A percentile compares a stretch with the other conserved stretches of the same genome.
These are phyloP conservation scores for Urocyon cinereoargenteus DNA, from an alignment of 2,797 vertebrate genomes.

Conservation along the genomic window DNA sequence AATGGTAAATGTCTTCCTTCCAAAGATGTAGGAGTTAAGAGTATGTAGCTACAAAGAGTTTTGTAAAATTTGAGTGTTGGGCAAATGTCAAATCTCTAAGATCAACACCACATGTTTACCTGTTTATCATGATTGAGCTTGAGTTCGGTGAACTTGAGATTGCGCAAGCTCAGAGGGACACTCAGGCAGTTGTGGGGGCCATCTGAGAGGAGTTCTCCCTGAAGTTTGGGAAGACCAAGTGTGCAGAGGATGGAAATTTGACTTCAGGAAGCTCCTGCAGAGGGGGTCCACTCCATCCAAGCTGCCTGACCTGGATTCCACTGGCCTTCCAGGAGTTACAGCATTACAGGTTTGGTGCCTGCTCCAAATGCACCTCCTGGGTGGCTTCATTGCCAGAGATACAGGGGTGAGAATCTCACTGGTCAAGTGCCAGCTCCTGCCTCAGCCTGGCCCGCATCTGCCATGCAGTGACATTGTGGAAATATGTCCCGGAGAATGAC, in stretches of 20 bases:
- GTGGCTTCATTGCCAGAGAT: background rate
- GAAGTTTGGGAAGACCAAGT: background rate
- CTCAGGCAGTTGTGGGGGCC: background rate
- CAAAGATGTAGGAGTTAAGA: background rate
- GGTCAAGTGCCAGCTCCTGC: background rate
- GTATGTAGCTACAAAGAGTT: background rate
- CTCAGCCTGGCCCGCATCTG: too few species aligned
- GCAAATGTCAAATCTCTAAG: background rate
- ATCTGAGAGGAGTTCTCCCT: background rate
- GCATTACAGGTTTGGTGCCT: background rate
- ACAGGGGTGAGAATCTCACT: background rate
- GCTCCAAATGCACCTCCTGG: background rate
- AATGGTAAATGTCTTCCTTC: background rate
- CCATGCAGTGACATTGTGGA: too few species aligned
- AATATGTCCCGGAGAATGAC: background rate
- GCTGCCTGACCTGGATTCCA: background rate
- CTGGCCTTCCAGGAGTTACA: background rate
- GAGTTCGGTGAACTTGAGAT: background rate
- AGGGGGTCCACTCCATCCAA: accelerated
- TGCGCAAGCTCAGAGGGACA: background rate
- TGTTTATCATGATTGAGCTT: background rate
- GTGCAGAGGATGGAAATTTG: background rate
- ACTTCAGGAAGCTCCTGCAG: background rate
- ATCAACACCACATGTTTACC: background rate
- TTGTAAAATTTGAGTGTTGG: background rate